phyloP scores from a whole-genome alignment of 2,113 vertebrate species.

The Turnix velox region DNA sequence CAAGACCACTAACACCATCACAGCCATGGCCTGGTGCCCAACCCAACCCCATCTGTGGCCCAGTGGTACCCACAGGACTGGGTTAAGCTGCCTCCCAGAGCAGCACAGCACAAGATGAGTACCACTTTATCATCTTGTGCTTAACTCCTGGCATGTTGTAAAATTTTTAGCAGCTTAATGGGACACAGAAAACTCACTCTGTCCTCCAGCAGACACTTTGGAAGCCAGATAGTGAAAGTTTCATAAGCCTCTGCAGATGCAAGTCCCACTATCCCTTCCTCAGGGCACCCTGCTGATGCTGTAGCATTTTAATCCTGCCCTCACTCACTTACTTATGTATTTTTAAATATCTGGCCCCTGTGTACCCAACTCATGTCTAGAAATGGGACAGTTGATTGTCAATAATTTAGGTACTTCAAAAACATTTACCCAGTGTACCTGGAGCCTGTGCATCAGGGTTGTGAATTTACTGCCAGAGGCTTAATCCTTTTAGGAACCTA shows the following conservation, averaged over 20 bases:
- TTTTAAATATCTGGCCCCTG: neutral
- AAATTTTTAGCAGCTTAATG: neutral
- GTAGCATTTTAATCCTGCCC: neutral
- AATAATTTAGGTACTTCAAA: neutral
- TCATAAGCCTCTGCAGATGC: neutral
- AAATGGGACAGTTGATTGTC: neutral
- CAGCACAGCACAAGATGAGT: rapidly evolving
- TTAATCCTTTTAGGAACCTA: neutral
- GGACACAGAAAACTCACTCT: neutral
- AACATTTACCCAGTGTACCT: neutral
- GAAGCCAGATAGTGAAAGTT: neutral
- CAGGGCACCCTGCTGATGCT: neutral
- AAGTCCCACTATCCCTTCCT: neutral
- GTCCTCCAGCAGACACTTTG: neutral
- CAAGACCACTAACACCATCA: rapidly evolving
- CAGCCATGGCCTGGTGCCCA: rapidly evolving
- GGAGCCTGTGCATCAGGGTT: neutral
- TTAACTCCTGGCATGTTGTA: neutral
- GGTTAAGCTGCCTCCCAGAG: neutral
- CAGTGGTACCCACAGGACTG: rapidly evolving
- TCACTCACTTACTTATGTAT: neutral
- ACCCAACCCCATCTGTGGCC: rapidly evolving
- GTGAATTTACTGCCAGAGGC: neutral
- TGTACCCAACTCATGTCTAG: neutral
- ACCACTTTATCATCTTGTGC: neutral